Evolutionary conservation across 2,888 invertebrate genomes (phyloP).

Genomic region (Agrotis clavis): DNA sequence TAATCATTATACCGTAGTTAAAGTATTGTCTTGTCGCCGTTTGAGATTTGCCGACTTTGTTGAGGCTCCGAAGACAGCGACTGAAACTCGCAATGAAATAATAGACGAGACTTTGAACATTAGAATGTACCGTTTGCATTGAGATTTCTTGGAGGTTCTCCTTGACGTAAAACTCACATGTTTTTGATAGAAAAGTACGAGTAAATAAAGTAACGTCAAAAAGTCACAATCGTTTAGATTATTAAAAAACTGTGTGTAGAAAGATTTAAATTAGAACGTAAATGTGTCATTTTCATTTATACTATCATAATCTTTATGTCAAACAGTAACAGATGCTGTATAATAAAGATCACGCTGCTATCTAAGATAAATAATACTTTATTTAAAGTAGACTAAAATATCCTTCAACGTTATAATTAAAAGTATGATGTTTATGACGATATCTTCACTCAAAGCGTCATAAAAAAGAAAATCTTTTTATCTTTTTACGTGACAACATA

Average conservation of each 20-base stretch:
- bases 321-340: conserved; percentile 27
- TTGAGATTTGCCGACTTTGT: conserved; percentile 80
- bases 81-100: not conserved
- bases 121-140: not conserved
- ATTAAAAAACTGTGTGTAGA: conserved; percentile 11
- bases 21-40: conserved; percentile 86
- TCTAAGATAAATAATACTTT: conserved; percentile 36
- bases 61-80: conserved; percentile 70
- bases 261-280: conserved; percentile 7
- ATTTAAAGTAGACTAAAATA: conserved; percentile 27
- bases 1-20: conserved; percentile 86
- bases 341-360: conserved; percentile 18
- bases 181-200: conserved; percentile 38
- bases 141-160: conserved; percentile 9
- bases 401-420: conserved; percentile 29
- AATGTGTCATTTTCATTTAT: conserved; percentile 29
- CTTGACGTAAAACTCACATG: conserved; percentile 18
- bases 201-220: conserved; percentile 35
- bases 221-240: conserved; percentile 21
- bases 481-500: not conserved
- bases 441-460: conserved; percentile 31
- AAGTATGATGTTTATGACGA: conserved; percentile 33
- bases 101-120: conserved; percentile 8
- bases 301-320: conserved; percentile 23
- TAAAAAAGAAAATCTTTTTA: conserved; percentile 26